A percentile compares a stretch with the other conserved stretches of the same genome.
Conservation (phyloP, 2,888 invertebrate species). For the Miltochrista miniata region DNA sequence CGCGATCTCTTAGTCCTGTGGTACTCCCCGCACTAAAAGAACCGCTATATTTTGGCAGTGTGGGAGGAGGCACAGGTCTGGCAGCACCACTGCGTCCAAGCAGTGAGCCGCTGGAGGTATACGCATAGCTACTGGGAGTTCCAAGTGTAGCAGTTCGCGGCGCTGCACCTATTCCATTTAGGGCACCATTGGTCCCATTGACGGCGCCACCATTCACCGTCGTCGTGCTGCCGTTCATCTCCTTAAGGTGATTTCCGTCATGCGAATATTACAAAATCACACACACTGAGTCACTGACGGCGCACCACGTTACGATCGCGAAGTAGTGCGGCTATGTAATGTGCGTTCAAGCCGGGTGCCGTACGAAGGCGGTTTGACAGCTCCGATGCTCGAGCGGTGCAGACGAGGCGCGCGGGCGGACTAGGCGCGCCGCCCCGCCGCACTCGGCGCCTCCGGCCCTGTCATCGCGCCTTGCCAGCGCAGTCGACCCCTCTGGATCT, state of each 20-base stretch:
- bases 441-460: conserved; percentile 60
- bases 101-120: conserved; percentile 85
- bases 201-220: conserved; percentile 79
- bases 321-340: conserved; percentile 60
- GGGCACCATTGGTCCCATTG: conserved; percentile 73
- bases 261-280: conserved; percentile 71
- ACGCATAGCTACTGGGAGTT: conserved; percentile 85
- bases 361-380: conserved; percentile 82
- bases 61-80: conserved; percentile 90
- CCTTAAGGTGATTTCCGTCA: conserved; percentile 66
- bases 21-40: conserved; percentile 90
- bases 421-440: conserved; percentile 65
- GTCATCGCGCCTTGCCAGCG: conserved; percentile 44
- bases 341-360: conserved; percentile 80
- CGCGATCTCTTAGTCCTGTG: conserved; percentile 85
- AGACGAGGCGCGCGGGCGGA: conserved; percentile 73
- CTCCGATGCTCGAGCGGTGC: conserved; percentile 76
- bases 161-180: conserved; percentile 74
- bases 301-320: conserved; percentile 69
- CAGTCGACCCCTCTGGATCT: conserved; percentile 56
- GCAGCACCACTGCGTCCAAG: conserved; percentile 85
- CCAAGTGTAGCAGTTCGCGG: conserved; percentile 79
- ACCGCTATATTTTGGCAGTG: conserved; percentile 90
- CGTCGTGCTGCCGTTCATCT: conserved; percentile 83
- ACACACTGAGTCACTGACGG: conserved; percentile 74